Percentiles rank a stretch among this genome's conserved stretches.
Evolutionary conservation across 2,888 invertebrate species (phyloP).

Genomic region (Halictus quadricinctus): DNA sequence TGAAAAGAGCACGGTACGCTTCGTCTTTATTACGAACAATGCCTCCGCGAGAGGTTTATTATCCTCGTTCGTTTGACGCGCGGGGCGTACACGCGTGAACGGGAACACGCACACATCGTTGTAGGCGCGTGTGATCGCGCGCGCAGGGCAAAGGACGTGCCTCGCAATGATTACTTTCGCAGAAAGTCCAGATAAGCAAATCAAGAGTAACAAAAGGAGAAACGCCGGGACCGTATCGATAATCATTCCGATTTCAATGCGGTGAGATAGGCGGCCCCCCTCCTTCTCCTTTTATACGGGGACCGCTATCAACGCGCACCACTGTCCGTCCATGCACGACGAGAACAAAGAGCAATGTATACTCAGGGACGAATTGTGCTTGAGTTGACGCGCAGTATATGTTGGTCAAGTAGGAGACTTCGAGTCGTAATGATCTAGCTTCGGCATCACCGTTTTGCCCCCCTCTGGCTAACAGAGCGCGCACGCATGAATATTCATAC

Average conservation of each 20-base stretch:
- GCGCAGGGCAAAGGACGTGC: slow-evolving; percentile 37
- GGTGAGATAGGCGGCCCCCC: slow-evolving; percentile 43
- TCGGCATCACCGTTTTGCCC: slow-evolving; percentile 16
- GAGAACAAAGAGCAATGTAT: slow-evolving; percentile 66
- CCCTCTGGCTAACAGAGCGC: slow-evolving; percentile 3
- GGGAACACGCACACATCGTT: slow-evolving; percentile 32
- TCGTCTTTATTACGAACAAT: slow-evolving; percentile 66
- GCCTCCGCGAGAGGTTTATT: slow-evolving; percentile 60
- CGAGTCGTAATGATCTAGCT: slow-evolving; percentile 60
- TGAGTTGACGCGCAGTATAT: slow-evolving; percentile 57
- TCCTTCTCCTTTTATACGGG: slow-evolving; percentile 32
- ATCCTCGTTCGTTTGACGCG: slow-evolving; percentile 57
- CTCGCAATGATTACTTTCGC: slow-evolving; percentile 61
- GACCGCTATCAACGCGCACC: slow-evolving; percentile 55
- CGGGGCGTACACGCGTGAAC: slow-evolving; percentile 33
- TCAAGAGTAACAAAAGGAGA: slow-evolving; percentile 55
- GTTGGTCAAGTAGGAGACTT: slow-evolving; percentile 57
- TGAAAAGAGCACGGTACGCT: slow-evolving; percentile 51
- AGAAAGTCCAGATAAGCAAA: slow-evolving; percentile 61
- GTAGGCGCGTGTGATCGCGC: slow-evolving; percentile 26
- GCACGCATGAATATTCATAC: slow-evolving; percentile 60
- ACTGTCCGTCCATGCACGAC: slow-evolving; percentile 63
- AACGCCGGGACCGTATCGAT: slow-evolving; percentile 55
- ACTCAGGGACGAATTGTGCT: slow-evolving; percentile 64
- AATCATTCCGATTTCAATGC: slow-evolving; percentile 68